Evolutionary conservation across 2,888 invertebrate genomes (phyloP).

Genomic region (Malachius bipustulatus): DNA sequence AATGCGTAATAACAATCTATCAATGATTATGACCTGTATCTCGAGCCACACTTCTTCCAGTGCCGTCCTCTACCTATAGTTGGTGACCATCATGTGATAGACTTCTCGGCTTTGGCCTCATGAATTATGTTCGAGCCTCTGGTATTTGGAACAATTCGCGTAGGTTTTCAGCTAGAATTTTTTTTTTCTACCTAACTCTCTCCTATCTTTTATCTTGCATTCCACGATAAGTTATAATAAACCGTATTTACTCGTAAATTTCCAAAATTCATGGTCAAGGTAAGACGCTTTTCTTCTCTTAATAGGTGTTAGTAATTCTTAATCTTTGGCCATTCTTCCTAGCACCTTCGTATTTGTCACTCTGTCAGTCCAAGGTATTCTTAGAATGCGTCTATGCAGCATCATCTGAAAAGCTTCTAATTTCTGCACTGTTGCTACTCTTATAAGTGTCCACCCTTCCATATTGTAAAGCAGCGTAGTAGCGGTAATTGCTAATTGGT

Average conservation of each 20-base stretch:
- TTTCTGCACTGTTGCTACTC: conserved; percentile 4
- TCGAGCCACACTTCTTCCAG: conserved; percentile 5
- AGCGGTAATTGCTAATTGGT: conserved; percentile 1
- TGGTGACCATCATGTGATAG: conserved; percentile 4
- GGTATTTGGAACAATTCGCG: too few relatives aligned
- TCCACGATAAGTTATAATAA: conserved; percentile 7
- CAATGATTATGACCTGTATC: too few relatives aligned
- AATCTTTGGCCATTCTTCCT: conserved; percentile 8
- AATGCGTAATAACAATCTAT: too few relatives aligned
- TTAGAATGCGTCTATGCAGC: conserved; percentile 9
- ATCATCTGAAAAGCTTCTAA: conserved; percentile 9
- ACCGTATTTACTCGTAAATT: conserved; percentile 6
- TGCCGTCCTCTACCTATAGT: conserved; percentile 2
- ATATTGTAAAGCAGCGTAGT: not conserved
- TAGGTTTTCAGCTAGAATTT: not conserved
- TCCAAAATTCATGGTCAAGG: conserved; percentile 8
- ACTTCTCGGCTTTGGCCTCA: too few relatives aligned
- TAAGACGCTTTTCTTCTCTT: conserved; percentile 7
- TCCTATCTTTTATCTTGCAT: conserved; percentile 4
- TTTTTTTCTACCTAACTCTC: conserved; percentile 1
- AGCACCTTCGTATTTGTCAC: conserved; percentile 9
- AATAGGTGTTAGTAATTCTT: conserved; percentile 6
- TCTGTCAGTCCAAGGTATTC: conserved; percentile 8
- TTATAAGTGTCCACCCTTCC: conserved; percentile 6
- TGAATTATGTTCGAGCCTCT: too few relatives aligned